Base-by-base conservation (phyloP, 2,888 invertebrate genomes). In the Cerceris ruficornis region DNA sequence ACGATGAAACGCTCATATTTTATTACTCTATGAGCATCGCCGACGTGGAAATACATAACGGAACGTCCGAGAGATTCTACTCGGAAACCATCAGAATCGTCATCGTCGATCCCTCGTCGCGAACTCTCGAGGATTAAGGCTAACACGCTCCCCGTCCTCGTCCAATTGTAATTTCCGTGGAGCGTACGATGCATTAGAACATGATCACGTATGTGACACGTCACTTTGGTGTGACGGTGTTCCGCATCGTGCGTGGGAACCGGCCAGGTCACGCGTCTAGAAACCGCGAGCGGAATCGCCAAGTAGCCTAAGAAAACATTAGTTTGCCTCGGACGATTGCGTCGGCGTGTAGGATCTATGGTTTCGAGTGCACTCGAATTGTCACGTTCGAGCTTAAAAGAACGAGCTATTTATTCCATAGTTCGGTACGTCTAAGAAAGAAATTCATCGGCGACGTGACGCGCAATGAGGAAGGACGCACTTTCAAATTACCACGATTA, bases 191-290 rank as follows among this genome's bases (percentile, higher is more conserved):
- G 87, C 87, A 90, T 90, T 90, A 88, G 85, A 90, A 89, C 90
- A 91, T 90, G 90, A 89, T 90, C 91, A 90, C 90, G 90, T 90
- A 88, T 84, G 88, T 87, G 90, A 89, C 88, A 88, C 89, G 88
- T 89, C 88, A 87, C 87, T 83, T 85, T 87, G 86, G 87, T 88
- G 88, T 87, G 87, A 86, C 75, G 83, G 85, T 88, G 89, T 89
- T 89, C 88, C 89, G 88, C 86, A 86, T 88, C 85, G 87, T 87
- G 90, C 91, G 91, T 91, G 92, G 91, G 91, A 91, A 91, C 90
- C 88, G 88, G 87, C 88, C 90, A 88, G 90, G 89, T 91, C 90
- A 91, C 90, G 90, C 90, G 90, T 89, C 88, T 87, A 81, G 83
- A 87, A 87, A 84, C 88, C 89, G 88, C 90, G 90, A 81, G 86